phyloP scores from a whole-genome alignment of 2,113 vertebrate species.

The Leptobrachium leishanense region DNA sequence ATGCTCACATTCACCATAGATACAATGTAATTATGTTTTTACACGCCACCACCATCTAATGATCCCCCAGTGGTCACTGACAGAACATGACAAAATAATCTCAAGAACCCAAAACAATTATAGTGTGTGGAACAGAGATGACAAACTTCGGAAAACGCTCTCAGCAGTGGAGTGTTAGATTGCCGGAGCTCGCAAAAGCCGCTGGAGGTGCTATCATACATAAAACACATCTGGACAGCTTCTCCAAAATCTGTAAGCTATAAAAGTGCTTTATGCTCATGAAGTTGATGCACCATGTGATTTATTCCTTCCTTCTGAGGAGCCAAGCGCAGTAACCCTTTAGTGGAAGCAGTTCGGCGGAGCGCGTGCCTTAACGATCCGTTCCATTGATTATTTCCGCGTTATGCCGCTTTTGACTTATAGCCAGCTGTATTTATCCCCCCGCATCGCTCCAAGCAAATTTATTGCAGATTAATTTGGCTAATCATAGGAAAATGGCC shows the following conservation, averaged over 20 bases:
- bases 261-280: constrained; percentile 35
- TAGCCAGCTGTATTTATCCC: not conserved
- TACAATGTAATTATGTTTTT: no score
- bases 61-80: no score
- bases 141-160: constrained; percentile 2
- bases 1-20: no score
- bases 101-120: not conserved
- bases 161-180: constrained; percentile 14
- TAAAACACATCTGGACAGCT: constrained; percentile 37
- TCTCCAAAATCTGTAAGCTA: constrained; percentile 16
- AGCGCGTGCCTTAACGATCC: no score
- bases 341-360: not conserved
- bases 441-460: not conserved
- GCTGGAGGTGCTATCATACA: constrained; percentile 18
- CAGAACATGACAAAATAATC: no score
- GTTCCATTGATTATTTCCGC: not conserved
- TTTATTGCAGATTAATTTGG: not conserved
- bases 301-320: not conserved
- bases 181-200: constrained; percentile 8
- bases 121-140: not conserved
- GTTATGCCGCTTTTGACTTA: not conserved
- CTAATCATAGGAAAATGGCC: not conserved
- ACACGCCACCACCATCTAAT: no score
- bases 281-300: constrained; percentile 5
- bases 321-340: not conserved